Percentiles rank a stretch among this genome's conserved stretches.
phyloP scores from a whole-genome alignment of 37 sponge, comb jelly and placozoan genomes.

The Chondrosia reniformis region DNA sequence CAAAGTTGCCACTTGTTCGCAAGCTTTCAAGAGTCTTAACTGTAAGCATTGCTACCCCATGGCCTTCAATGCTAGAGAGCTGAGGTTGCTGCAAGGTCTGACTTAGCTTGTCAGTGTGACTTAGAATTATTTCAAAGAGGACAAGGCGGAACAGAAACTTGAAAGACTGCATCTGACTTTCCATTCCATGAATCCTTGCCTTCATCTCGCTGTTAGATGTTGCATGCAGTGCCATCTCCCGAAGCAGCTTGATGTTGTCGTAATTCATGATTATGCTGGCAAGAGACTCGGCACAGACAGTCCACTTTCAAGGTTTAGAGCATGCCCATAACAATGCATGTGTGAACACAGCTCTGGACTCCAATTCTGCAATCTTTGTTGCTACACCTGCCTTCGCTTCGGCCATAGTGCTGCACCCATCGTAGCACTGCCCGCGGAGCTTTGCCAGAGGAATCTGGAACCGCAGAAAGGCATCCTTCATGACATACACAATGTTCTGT shows the following conservation, averaged over 20 bases:
- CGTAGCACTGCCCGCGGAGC: conserved; percentile 71
- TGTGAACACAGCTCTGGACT: conserved; percentile 71
- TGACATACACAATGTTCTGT: conserved; percentile 47
- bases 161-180: conserved; percentile 62
- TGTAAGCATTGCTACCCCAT: conserved; percentile 66
- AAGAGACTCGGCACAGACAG: conserved; percentile 58
- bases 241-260: conserved; percentile 42
- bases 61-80: conserved; percentile 74
- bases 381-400: conserved; percentile 64
- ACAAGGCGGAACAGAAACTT: conserved; percentile 48
- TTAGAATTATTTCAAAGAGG: conserved; percentile 54
- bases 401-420: conserved; percentile 72
- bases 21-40: conserved; percentile 53
- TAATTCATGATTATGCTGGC: conserved; percentile 57
- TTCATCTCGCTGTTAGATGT: conserved; percentile 64
- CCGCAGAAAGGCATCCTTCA: conserved; percentile 48
- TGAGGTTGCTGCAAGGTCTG: conserved; percentile 59
- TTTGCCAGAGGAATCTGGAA: conserved; percentile 42
- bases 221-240: conserved; percentile 43
- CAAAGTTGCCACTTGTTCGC: conserved; percentile 44
- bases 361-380: conserved; percentile 34
- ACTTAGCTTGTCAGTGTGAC: conserved; percentile 76
- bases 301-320: conserved; percentile 73
- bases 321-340: conserved; percentile 84
- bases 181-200: conserved; percentile 61